A percentile compares a stretch with the other conserved stretches of the same genome.
Evolutionary conservation across 2,797 vertebrate genomes (phyloP).

Genomic region (Myotis vivesi): DNA sequence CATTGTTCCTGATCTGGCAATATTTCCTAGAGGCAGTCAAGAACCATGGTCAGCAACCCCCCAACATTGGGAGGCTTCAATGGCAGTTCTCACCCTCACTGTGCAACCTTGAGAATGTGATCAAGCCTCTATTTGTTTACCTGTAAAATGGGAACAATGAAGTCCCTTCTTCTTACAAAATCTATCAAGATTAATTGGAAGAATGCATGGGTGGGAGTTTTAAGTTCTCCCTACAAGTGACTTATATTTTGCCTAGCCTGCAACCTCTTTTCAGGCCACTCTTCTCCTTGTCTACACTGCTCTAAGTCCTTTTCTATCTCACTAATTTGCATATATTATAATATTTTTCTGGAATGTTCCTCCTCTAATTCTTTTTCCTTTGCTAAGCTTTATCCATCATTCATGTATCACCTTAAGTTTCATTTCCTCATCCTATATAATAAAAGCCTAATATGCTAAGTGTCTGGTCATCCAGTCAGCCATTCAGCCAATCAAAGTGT

Average conservation of each 20-base stretch:
- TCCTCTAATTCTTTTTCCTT: neutral
- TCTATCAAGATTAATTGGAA: accelerated
- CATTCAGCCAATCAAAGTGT: too few species aligned
- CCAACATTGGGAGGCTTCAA: neutral
- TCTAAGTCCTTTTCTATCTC: neutral
- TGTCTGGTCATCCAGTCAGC: too few species aligned
- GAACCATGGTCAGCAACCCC: neutral
- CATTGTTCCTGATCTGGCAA: neutral
- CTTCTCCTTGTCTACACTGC: neutral
- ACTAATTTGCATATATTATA: neutral
- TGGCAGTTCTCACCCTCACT: neutral
- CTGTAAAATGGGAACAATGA: neutral
- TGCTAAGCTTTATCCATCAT: neutral
- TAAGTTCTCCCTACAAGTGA: neutral
- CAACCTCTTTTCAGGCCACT: neutral
- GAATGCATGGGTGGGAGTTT: accelerated
- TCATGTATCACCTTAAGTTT: neutral
- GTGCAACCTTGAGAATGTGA: too few species aligned
- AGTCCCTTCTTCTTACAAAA: neutral
- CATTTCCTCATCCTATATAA: neutral
- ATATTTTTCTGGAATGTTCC: neutral
- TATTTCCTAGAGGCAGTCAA: neutral
- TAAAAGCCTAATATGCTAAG: too few species aligned
- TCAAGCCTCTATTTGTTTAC: neutral
- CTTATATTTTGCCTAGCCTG: neutral